phyloP scores from a whole-genome alignment of 2,113 vertebrate species.

The Myodes glareolus region DNA sequence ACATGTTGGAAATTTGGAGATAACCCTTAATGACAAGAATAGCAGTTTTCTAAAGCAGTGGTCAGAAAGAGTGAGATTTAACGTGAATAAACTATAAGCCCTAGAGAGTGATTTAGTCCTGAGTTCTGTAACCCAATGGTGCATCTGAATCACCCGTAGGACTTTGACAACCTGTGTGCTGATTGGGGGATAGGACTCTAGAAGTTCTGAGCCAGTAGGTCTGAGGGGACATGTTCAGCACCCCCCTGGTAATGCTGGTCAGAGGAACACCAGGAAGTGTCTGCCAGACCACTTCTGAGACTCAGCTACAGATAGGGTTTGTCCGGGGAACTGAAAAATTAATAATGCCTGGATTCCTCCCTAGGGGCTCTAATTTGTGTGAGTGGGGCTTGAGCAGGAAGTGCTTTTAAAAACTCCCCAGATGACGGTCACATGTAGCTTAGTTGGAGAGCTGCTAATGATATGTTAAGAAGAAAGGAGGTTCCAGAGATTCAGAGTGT shows the following conservation, averaged over 20 bases:
- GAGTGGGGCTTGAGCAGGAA: not conserved
- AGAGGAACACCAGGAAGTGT: not conserved
- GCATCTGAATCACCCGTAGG: not conserved
- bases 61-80: not conserved
- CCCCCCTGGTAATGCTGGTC: not conserved
- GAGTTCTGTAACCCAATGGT: not conserved
- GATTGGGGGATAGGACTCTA: not conserved
- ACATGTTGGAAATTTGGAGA: not conserved
- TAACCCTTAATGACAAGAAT: not conserved
- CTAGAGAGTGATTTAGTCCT: not conserved
- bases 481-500: not conserved
- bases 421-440: not conserved
- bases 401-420: not conserved
- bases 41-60: conserved; percentile 20
- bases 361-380: not conserved
- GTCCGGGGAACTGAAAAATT: not conserved
- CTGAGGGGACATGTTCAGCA: not conserved
- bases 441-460: not conserved
- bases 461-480: not conserved
- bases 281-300: not conserved
- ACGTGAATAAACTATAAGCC: not conserved
- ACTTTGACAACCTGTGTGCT: not conserved
- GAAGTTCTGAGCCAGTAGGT: not conserved
- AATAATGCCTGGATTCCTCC: not conserved
- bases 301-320: not conserved